A percentile compares a stretch with the other conserved stretches of the same genome.
These are phyloP conservation scores for Ophioninae sp. DNA, from an alignment of 2,888 invertebrate species.

Conservation along the genomic window DNA sequence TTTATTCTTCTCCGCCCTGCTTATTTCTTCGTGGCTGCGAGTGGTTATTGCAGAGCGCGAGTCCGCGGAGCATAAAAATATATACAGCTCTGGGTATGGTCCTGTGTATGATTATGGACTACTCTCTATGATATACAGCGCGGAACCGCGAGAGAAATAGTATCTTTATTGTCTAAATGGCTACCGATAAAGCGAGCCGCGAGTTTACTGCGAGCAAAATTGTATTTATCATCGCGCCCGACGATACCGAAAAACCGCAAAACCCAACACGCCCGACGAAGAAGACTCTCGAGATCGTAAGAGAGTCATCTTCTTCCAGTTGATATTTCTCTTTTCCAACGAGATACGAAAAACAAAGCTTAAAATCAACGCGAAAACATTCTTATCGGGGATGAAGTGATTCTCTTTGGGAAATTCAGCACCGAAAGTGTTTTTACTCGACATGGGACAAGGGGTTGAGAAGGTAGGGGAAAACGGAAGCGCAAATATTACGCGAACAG, in stretches of 20 bases:
- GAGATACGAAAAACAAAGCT: constrained; percentile 18
- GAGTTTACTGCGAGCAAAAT: constrained; percentile 77
- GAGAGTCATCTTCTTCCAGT: constrained; percentile 33
- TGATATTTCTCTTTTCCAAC: constrained; percentile 48
- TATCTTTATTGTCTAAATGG: constrained; percentile 79
- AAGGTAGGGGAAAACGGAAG: constrained; percentile 15
- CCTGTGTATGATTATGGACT: constrained; percentile 17
- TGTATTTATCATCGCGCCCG: constrained; percentile 76
- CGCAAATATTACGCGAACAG: background rate
- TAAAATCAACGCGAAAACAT: constrained; percentile 26
- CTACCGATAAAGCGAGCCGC: constrained; percentile 75
- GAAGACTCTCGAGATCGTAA: constrained; percentile 39
- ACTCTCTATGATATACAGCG: constrained; percentile 72
- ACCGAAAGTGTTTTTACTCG: constrained; percentile 44
- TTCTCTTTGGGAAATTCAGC: constrained; percentile 50
- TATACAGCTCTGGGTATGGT: constrained; percentile 2
- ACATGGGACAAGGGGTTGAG: background rate
- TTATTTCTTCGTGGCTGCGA: constrained; percentile 22
- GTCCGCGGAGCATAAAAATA: constrained; percentile 3
- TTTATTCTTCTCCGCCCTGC: constrained; percentile 19
- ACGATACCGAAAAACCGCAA: constrained; percentile 62
- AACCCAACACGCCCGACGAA: constrained; percentile 30
- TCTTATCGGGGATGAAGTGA: constrained; percentile 51
- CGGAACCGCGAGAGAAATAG: constrained; percentile 77
- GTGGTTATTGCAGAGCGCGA: constrained; percentile 53